phyloP scores from a whole-genome alignment of 1,140 invertebrate genomes.

The Brachionus sp. region DNA sequence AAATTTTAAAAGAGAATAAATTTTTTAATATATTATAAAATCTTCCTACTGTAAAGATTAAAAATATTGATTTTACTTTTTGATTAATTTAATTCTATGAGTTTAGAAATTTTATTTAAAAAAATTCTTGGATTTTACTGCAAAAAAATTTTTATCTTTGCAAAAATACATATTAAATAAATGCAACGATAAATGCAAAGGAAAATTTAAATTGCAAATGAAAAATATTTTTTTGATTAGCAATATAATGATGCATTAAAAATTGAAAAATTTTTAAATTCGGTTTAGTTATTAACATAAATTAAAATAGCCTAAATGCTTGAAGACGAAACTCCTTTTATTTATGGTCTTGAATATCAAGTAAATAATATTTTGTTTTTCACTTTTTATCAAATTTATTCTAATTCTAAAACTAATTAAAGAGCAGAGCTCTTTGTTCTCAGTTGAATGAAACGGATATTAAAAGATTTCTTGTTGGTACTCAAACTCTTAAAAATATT shows the following conservation, averaged over 20 bases:
- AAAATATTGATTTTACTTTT: too few relatives aligned
- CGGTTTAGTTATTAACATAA: neutral
- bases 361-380: neutral
- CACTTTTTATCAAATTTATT: neutral
- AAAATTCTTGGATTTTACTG: too few relatives aligned
- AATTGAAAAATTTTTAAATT: neutral
- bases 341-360: conserved; percentile 46
- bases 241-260: neutral
- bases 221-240: neutral
- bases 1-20: too few relatives aligned
- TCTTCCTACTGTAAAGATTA: too few relatives aligned
- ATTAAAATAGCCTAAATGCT: conserved; percentile 22
- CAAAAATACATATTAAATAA: too few relatives aligned
- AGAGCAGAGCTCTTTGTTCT: conserved; percentile 35
- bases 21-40: too few relatives aligned
- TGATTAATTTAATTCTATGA: too few relatives aligned
- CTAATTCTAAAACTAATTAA: neutral
- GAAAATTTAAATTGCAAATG: neutral
- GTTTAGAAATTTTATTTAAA: too few relatives aligned
- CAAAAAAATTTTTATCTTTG: too few relatives aligned
- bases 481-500: conserved; percentile 18
- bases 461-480: conserved; percentile 36
- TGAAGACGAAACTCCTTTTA: conserved; percentile 34
- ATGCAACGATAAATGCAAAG: neutral
- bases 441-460: conserved; percentile 5